Base-by-base conservation (phyloP, 1,140 invertebrate species). In the Aphaenogaster floridana region DNA sequence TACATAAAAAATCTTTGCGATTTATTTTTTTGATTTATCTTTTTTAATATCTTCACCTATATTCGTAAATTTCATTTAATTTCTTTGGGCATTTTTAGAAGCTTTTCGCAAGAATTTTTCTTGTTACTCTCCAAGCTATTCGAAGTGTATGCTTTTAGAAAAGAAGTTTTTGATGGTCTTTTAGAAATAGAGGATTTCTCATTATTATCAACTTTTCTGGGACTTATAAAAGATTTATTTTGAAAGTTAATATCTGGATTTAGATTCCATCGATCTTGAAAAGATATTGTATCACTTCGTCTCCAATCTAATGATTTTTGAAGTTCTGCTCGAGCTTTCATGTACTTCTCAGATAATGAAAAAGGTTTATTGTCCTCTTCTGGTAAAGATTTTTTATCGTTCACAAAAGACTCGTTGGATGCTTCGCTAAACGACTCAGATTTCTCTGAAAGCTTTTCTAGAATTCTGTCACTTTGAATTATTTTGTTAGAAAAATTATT, bases 381-480 rank as follows among this genome's bases (percentile, higher is more conserved):
- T 59, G 52, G 6, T 34, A 45, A 21, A 9, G 5, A 6, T 28
- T 42, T 61, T 28, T 39, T 42, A 28, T 80, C 11, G 8, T 80
- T 57, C 1, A 79, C 6, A 1, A 86, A 11, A 3, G 89, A 90
- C 13, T 86, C 63, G 0, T 11, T 50, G 11, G 90, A 91, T 68
- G 68, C 61, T 7, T 48, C 86, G 0, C 76, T 88, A 15, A 81
- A 36, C 0, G 81, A 34, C 15, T 90, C 81, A 34, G 89, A 91
- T 59, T 88, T 83, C 11, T 91, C 86, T 0, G 81, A 90, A 15
- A 91, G 36, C 17, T 90, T 78, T 13, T 91, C 86, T 0, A 90
- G 54, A 42, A 36, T 36, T 11, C 13, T 9, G 0, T 69, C 74
- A 1, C 0, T 0, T 5, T 15, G 50, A 21, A 39, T 59, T 11